Percentiles rank a stretch among this genome's conserved stretches.
These are phyloP conservation scores for Epizoanthus fatuus DNA, from an alignment of 92 coral and sea anemone genomes.

Conservation along the genomic window DNA sequence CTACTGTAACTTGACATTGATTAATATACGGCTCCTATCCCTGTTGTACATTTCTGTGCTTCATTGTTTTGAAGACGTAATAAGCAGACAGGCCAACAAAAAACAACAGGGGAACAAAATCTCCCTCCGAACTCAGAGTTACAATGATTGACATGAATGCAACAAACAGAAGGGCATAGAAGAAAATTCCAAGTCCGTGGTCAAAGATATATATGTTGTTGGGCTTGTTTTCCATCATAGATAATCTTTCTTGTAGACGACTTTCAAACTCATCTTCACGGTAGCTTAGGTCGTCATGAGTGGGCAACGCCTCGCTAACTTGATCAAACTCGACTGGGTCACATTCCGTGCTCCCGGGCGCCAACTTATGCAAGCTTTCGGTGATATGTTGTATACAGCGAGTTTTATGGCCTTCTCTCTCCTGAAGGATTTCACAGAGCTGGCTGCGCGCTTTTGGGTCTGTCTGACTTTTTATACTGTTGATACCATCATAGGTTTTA, in stretches of 20 bases:
- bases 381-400: background rate
- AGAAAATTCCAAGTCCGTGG: slow-evolving; percentile 13
- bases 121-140: slow-evolving; percentile 1
- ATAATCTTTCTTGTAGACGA: background rate
- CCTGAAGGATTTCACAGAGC: background rate
- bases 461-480: background rate
- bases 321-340: slow-evolving; percentile 14
- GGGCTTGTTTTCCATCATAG: background rate
- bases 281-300: no score
- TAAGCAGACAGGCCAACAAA: slow-evolving; percentile 4
- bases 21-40: no score
- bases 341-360: background rate
- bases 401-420: background rate
- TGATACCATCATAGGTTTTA: slow-evolving; percentile 7
- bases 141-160: slow-evolving; percentile 21
- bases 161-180: slow-evolving; percentile 15
- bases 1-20: no score
- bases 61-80: slow-evolving; percentile 18
- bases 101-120: background rate
- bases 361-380: slow-evolving; percentile 5
- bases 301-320: background rate
- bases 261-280: background rate
- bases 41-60: background rate
- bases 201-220: background rate
- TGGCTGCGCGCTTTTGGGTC: background rate